Base-by-base conservation (phyloP, 1,140 invertebrate species). In the Bombus soroeensis region DNA sequence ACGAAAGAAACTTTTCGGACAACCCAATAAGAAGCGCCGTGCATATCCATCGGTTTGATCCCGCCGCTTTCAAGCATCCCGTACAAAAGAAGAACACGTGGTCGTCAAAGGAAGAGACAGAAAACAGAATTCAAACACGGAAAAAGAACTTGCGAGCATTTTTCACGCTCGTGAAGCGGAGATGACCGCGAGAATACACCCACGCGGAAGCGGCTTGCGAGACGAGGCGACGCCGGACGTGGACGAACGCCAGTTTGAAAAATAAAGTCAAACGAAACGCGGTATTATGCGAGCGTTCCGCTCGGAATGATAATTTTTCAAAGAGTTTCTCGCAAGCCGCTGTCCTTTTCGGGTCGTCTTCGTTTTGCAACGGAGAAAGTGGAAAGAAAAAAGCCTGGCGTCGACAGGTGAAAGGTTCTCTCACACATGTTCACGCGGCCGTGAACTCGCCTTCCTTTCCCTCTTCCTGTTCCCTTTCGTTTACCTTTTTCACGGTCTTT, bases 291-390 rank as follows among this genome's bases (percentile, higher is more conserved):
- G 92, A 89, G 81, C 22, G 92, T 94, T 94, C 92, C 92, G 90
- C 93, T 93, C 83, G 91, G 86, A 66, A 85, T 88, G 82, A 93
- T 93, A 93, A 93, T 94, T 93, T 93, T 92, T 94, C 93, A 94
- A 94, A 93, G 93, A 81, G 85, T n/a, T 10, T 53, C 72, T 66
- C 86, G 81, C 82, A 77, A 80, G 66, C 41, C 72, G 28, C 64
- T 83, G 71, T 77, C 87, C 78, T 80, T 75, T 87, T 87, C 84
- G 77, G 81, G 59, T 91, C 81, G 86, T 87, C 90, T 88, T 86
- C 86, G 77, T 87, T 90, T 90, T 86, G 86, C 78, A 71, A 32
- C 15, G 43, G 68, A 28, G 25, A 66, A 72, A 73, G 71, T 77
- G 78, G 59, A 57, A 59, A 18, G 59, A 57, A 73, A 74, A 83